Evolutionary conservation across 2,113 vertebrate genomes (phyloP).

Genomic region (Porphyrio hochstetteri): DNA sequence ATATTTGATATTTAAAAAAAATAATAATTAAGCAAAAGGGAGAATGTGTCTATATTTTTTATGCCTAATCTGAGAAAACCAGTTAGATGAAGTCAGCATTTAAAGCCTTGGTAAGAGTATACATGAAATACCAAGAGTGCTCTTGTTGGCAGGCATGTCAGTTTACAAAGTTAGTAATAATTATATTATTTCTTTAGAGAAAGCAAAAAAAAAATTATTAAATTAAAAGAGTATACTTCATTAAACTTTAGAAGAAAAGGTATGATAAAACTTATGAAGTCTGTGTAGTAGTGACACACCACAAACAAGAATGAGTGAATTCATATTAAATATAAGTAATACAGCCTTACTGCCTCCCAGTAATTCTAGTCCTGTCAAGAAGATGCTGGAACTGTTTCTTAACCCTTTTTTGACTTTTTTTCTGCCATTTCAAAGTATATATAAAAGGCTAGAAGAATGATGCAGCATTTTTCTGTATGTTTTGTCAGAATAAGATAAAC

Average conservation of each 20-base stretch:
- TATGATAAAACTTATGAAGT: neutral
- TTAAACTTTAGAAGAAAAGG: neutral
- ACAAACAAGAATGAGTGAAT: neutral
- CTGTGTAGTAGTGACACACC: neutral
- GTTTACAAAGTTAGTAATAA: neutral
- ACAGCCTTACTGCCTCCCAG: neutral
- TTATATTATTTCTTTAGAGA: neutral
- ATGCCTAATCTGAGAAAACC: neutral
- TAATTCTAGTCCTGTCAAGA: neutral
- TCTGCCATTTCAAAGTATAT: neutral
- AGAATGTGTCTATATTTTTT: neutral
- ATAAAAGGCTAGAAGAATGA: neutral
- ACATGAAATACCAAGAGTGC: neutral
- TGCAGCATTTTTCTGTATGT: neutral
- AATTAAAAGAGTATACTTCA: neutral
- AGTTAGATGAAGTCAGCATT: neutral
- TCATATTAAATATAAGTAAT: neutral
- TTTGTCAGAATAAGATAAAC: neutral
- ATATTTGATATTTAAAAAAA: neutral
- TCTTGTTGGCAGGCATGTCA: neutral
- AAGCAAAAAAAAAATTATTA: neutral
- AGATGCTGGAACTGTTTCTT: neutral
- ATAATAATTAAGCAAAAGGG: neutral
- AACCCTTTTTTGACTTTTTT: neutral
- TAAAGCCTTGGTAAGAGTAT: neutral